phyloP scores from a whole-genome alignment of 2,797 vertebrate genomes.

The Neoniphon sammara region DNA sequence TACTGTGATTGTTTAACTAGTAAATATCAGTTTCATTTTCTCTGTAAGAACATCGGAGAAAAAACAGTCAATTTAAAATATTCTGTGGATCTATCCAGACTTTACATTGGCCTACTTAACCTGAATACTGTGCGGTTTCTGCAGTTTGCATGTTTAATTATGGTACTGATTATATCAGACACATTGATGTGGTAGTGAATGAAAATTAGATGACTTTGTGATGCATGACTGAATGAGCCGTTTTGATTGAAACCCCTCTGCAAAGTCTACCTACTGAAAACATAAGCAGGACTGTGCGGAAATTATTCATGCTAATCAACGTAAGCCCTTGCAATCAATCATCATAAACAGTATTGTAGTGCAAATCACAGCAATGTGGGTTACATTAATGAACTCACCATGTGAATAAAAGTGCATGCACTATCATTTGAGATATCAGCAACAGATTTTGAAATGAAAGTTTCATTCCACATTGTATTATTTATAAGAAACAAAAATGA shows the following conservation, averaged over 20 bases:
- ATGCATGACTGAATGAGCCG: conserved; percentile 38
- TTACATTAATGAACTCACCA: neutral
- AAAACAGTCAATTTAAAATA: neutral
- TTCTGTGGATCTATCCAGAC: neutral
- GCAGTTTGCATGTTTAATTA: conserved; percentile 38
- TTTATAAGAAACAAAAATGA: neutral
- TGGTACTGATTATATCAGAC: conserved; percentile 34
- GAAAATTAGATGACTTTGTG: conserved; percentile 38
- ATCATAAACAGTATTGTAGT: neutral
- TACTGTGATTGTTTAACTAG: neutral
- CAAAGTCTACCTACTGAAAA: conserved; percentile 40
- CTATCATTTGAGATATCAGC: neutral
- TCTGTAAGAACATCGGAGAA: neutral
- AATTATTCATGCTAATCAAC: conserved; percentile 44
- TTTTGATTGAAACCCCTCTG: conserved; percentile 33
- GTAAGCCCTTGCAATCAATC: conserved; percentile 16
- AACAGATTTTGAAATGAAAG: neutral
- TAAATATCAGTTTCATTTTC: neutral
- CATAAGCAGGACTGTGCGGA: conserved; percentile 21
- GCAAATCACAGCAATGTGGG: conserved; percentile 4
- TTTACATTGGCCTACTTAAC: neutral
- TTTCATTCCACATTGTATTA: neutral
- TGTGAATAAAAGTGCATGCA: neutral
- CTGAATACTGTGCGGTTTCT: neutral
- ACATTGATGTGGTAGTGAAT: conserved; percentile 11